Percentiles rank a stretch among this genome's conserved stretches.
phyloP scores from a whole-genome alignment of 2,797 vertebrate species.

The Carapus acus region DNA sequence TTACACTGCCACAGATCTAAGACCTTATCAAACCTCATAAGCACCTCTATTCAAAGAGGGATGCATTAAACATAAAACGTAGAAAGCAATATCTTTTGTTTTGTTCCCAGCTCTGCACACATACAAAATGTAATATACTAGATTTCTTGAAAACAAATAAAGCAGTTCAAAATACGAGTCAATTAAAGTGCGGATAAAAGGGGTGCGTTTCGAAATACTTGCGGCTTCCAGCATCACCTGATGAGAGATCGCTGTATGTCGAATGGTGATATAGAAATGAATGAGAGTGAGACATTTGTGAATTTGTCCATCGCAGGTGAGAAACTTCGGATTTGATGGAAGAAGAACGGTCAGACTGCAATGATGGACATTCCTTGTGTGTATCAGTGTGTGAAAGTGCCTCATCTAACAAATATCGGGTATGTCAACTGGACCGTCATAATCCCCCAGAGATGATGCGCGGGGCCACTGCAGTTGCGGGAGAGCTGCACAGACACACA shows the following conservation, averaged over 20 bases:
- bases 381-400: slow-evolving; percentile 48
- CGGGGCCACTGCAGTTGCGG: slow-evolving; percentile 58
- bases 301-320: too few relatives aligned
- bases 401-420: slow-evolving; percentile 53
- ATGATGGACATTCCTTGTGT: slow-evolving; percentile 38
- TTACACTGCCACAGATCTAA: slow-evolving; percentile 56
- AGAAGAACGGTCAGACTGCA: slow-evolving; percentile 18
- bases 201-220: too few relatives aligned
- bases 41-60: slow-evolving; percentile 59
- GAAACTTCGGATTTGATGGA: background rate
- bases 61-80: slow-evolving; percentile 67
- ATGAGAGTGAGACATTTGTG: too few relatives aligned
- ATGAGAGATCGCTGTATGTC: too few relatives aligned
- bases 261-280: too few relatives aligned
- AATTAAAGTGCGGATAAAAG: too few relatives aligned
- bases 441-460: slow-evolving; percentile 61
- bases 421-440: slow-evolving; percentile 61
- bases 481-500: slow-evolving; percentile 55
- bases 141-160: slow-evolving; percentile 46
- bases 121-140: slow-evolving; percentile 66
- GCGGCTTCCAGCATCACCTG: slow-evolving; percentile 1
- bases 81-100: slow-evolving; percentile 67
- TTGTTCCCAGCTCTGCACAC: slow-evolving; percentile 60
- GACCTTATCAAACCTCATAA: slow-evolving; percentile 62
- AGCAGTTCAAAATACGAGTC: slow-evolving; percentile 7